A percentile compares a stretch with the other conserved stretches of the same genome.
These are phyloP conservation scores for Troides helena DNA, from an alignment of 2,888 invertebrate species.

Conservation along the genomic window DNA sequence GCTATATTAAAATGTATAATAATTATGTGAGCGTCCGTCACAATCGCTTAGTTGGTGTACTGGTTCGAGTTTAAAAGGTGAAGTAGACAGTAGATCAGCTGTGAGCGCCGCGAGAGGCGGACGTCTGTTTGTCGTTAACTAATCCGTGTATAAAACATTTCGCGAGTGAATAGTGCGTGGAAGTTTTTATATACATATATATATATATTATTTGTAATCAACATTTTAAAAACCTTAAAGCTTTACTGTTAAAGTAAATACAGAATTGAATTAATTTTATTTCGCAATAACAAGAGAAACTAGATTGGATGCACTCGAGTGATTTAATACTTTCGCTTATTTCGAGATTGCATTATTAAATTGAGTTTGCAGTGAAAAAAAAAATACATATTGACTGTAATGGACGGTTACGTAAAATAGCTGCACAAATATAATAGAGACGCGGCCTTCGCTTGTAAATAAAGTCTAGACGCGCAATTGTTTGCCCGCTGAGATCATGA, in stretches of 20 bases:
- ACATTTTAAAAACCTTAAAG: neutral
- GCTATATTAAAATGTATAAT: slow-evolving; percentile 26
- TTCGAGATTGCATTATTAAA: slow-evolving; percentile 33
- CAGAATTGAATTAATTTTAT: slow-evolving; percentile 33
- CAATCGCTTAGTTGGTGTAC: slow-evolving; percentile 36
- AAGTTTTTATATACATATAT: neutral
- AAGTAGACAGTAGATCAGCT: slow-evolving; percentile 59
- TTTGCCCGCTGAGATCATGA: slow-evolving; percentile 40
- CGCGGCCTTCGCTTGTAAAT: slow-evolving; percentile 44
- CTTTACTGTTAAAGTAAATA: neutral
- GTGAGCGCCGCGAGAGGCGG: slow-evolving; percentile 49
- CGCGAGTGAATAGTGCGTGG: slow-evolving; percentile 51
- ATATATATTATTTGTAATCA: slow-evolving; percentile 2
- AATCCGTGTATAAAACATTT: slow-evolving; percentile 32
- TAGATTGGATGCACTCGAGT: slow-evolving; percentile 67
- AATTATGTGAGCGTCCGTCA: slow-evolving; percentile 33
- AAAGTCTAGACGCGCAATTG: slow-evolving; percentile 42
- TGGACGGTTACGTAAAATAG: slow-evolving; percentile 28
- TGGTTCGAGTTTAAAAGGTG: slow-evolving; percentile 36
- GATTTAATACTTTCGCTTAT: slow-evolving; percentile 63
- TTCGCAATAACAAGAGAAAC: slow-evolving; percentile 18
- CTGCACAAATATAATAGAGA: slow-evolving; percentile 31
- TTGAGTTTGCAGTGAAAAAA: slow-evolving; percentile 20
- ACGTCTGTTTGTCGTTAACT: slow-evolving; percentile 46
- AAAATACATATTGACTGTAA: slow-evolving; percentile 26